Conservation (phyloP, 2,113 vertebrate species). For the Gymnobelideus leadbeateri region DNA sequence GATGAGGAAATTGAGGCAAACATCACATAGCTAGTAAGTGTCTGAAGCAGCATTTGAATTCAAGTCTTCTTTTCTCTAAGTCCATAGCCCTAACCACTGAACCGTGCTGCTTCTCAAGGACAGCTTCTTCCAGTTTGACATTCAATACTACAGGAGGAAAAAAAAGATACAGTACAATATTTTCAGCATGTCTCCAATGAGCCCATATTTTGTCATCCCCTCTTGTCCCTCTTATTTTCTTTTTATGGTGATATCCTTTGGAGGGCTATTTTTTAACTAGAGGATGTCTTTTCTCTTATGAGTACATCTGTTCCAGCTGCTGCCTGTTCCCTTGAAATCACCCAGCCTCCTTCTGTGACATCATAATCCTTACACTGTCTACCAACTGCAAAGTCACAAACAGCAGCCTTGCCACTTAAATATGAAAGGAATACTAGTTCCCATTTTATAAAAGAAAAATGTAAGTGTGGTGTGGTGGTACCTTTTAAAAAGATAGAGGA, state of each 20-base stretch:
- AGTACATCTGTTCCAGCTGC: conserved; percentile 4
- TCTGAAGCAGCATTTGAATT: background rate
- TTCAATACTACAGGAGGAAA: background rate
- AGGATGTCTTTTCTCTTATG: background rate
- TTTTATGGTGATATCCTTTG: background rate
- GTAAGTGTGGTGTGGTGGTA: background rate
- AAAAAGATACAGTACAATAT: background rate
- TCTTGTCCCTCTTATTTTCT: background rate
- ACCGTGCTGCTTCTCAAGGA: background rate
- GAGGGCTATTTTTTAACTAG: background rate
- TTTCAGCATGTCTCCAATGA: background rate
- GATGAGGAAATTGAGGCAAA: background rate
- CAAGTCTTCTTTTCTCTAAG: background rate
- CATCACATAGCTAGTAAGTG: background rate
- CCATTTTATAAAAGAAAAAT: background rate
- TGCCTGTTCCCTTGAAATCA: background rate
- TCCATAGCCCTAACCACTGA: background rate
- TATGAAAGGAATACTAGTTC: background rate
- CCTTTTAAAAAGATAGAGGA: background rate
- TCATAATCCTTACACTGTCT: background rate
- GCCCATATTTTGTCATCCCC: background rate
- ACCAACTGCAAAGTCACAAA: background rate
- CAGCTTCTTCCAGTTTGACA: background rate
- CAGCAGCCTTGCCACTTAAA: background rate
- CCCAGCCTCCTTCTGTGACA: background rate